A percentile compares a stretch with the other conserved stretches of the same genome.
Evolutionary conservation across 1,140 invertebrate genomes (phyloP).

Genomic region (Diorhabda carinulata): DNA sequence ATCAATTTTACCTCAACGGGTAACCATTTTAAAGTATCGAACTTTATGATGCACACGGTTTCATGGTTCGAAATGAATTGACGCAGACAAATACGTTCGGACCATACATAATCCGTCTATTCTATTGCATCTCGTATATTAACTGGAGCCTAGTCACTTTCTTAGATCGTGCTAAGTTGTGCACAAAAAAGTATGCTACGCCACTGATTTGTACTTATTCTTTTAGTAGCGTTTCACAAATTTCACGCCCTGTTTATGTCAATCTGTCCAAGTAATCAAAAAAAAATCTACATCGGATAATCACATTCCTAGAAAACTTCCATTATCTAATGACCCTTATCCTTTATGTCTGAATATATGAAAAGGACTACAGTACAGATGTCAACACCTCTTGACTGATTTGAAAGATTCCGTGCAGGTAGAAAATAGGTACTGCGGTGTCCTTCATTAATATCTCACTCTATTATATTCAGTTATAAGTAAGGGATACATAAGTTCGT

Average conservation of each 20-base stretch:
- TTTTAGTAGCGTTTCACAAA: no score
- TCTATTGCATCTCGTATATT: no score
- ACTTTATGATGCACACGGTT: no score
- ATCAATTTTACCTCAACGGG: no score
- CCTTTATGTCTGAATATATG: conserved; percentile 5
- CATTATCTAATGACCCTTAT: conserved; percentile 15
- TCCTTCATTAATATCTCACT: conserved; percentile 9
- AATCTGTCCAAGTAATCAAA: conserved; percentile 1
- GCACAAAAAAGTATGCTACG: no score
- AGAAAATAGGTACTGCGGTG: conserved; percentile 10
- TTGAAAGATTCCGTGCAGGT: conserved; percentile 10
- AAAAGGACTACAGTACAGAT: conserved; percentile 8
- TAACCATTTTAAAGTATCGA: no score
- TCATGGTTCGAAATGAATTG: no score
- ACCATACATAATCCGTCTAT: no score
- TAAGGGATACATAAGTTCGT: neutral
- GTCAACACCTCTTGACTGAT: conserved; percentile 21
- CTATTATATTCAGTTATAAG: neutral
- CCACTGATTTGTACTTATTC: no score
- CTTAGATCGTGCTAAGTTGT: no score
- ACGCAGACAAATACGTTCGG: no score
- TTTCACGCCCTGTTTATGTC: neutral
- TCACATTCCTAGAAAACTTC: conserved; percentile 9
- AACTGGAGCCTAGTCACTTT: no score
- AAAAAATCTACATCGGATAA: conserved; percentile 6